phyloP scores from a whole-genome alignment of 2,113 vertebrate species.

The Notothenia coriiceps region DNA sequence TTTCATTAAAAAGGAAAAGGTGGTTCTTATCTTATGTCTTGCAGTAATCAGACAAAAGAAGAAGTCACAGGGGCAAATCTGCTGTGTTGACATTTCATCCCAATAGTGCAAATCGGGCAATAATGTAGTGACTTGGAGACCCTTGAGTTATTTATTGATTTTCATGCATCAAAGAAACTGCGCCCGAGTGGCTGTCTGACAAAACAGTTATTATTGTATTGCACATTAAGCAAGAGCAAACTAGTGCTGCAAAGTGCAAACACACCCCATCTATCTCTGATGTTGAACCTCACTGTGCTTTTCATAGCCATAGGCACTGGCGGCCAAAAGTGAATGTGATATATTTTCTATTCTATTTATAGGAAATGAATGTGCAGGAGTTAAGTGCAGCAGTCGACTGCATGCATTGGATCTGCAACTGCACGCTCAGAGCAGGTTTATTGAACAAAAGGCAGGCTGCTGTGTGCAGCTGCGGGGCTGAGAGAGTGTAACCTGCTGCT shows the following conservation, averaged over 20 bases:
- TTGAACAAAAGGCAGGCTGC: slow-evolving; percentile 45
- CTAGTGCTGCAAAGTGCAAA: slow-evolving; percentile 47
- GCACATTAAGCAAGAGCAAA: slow-evolving; percentile 22
- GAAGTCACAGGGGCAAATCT: background rate
- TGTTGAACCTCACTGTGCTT: slow-evolving; percentile 49
- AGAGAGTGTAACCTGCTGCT: slow-evolving; percentile 55
- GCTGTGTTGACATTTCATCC: background rate
- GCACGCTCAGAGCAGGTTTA: slow-evolving; percentile 17
- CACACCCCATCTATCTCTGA: slow-evolving; percentile 48
- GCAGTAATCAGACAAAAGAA: background rate
- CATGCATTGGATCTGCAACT: slow-evolving; percentile 4
- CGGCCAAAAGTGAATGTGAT: slow-evolving; percentile 66
- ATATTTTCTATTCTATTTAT: slow-evolving; percentile 66
- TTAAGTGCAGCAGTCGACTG: slow-evolving; percentile 21
- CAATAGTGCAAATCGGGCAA: background rate
- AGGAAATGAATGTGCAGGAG: slow-evolving; percentile 37
- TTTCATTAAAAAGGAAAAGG: background rate
- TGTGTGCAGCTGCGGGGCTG: slow-evolving; percentile 39
- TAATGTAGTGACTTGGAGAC: background rate
- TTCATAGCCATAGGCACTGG: slow-evolving; percentile 42
- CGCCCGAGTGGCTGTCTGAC: background rate
- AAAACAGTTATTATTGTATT: background rate
- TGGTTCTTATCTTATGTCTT: background rate
- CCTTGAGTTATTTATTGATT: background rate
- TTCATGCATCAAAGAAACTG: slow-evolving; percentile 7